A percentile compares a stretch with the other conserved stretches of the same genome.
Conservation (phyloP, 2,113 vertebrate species). For the Mirza zaza region DNA sequence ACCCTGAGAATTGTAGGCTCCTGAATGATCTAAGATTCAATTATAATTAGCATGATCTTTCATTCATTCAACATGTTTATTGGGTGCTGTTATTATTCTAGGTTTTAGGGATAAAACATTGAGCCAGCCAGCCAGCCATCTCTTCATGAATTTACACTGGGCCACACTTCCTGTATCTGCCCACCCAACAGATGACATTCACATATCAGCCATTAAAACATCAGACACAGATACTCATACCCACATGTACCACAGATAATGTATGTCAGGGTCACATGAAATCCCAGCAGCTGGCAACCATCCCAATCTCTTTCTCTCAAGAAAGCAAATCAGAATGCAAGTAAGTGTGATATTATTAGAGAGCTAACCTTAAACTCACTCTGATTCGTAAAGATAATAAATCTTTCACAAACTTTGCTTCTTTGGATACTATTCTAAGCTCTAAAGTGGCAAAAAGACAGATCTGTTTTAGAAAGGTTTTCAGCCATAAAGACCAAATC, state of each 20-base stretch:
- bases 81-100: background rate
- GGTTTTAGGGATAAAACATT: background rate
- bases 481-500: conserved; percentile 40
- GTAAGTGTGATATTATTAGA: background rate
- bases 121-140: background rate
- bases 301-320: background rate
- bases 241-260: fast-evolving
- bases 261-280: background rate
- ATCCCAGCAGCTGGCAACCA: background rate
- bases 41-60: background rate
- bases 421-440: background rate
- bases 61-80: background rate
- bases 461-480: conserved; percentile 29
- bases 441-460: conserved; percentile 16
- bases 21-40: background rate
- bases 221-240: background rate
- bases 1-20: background rate
- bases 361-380: background rate
- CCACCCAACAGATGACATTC: background rate
- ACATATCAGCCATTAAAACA: background rate
- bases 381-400: background rate
- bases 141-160: background rate
- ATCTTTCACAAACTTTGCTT: background rate
- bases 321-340: background rate
- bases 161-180: background rate